Conservation (phyloP, 30 jellyfish, hydroid and myxozoan species). For the Aurelia coerulea region DNA sequence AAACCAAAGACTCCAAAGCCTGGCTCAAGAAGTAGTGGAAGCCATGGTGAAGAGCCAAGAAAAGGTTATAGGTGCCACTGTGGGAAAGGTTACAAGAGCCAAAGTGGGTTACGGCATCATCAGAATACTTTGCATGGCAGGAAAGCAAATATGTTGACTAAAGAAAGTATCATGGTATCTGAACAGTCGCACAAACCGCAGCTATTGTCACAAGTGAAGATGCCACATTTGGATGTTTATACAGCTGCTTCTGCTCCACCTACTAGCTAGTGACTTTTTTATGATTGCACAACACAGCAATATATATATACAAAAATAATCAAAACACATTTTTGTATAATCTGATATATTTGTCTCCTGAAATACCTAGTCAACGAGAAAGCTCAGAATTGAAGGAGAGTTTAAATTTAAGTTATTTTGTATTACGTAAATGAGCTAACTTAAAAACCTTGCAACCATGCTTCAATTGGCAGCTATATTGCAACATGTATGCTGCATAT, state of each 20-base stretch:
- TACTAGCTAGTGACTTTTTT: neutral
- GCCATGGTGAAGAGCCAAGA: conserved; percentile 59
- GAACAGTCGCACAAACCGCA: conserved; percentile 27
- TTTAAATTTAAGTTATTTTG: too few species aligned
- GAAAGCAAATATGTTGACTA: conserved; percentile 21
- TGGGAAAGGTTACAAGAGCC: conserved; percentile 93
- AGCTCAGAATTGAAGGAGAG: too few species aligned
- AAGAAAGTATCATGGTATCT: conserved; percentile 12
- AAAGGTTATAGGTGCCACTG: conserved; percentile 91
- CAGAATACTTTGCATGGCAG: conserved; percentile 95
- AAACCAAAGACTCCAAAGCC: conserved; percentile 46
- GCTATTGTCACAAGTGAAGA: conserved; percentile 37
- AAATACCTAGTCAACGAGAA: too few species aligned
- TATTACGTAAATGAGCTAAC: too few species aligned
- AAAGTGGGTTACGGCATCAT: conserved; percentile 96
- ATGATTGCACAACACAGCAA: neutral
- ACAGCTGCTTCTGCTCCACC: conserved; percentile 11
- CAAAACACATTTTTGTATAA: neutral
- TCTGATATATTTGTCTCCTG: neutral
- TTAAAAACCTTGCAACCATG: too few species aligned
- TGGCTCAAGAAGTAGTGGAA: neutral
- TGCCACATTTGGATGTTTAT: conserved; percentile 46
- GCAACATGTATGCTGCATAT: too few species aligned
- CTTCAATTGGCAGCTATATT: too few species aligned
- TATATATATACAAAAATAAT: neutral